Evolutionary conservation across 2,797 vertebrate genomes (phyloP).

Genomic region (Anomalospiza imberbis): DNA sequence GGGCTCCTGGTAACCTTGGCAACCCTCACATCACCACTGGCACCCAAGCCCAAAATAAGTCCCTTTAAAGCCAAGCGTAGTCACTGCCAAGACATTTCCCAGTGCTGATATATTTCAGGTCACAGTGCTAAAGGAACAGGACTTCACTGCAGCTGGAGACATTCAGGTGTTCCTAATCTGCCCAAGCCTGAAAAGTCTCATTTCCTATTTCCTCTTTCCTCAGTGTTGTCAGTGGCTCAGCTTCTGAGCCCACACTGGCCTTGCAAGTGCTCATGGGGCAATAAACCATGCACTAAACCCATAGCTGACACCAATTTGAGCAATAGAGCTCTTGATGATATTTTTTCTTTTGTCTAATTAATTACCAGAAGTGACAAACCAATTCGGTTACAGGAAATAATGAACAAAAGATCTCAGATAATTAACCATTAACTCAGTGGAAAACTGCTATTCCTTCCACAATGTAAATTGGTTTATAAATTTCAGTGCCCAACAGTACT

Average conservation of each 20-base stretch:
- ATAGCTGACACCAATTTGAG: background rate
- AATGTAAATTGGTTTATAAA: conserved; percentile 29
- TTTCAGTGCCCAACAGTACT: background rate
- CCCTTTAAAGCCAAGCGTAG: background rate
- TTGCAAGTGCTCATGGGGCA: background rate
- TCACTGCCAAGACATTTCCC: background rate
- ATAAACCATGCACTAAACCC: background rate
- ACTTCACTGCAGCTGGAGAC: background rate
- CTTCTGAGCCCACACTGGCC: background rate
- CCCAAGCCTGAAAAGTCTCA: background rate
- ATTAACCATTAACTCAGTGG: conserved; percentile 18
- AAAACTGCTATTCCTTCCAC: conserved; percentile 2
- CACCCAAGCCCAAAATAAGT: background rate
- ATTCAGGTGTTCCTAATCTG: background rate
- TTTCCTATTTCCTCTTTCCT: background rate
- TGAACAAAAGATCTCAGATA: conserved; percentile 9
- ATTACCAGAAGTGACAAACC: conserved; percentile 34
- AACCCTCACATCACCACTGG: background rate
- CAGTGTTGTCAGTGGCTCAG: background rate
- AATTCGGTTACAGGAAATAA: conserved; percentile 30
- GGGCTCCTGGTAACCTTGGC: background rate
- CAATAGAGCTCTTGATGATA: background rate
- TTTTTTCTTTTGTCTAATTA: conserved; percentile 22
- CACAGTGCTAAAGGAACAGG: background rate
- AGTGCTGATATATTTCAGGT: background rate